Percentiles rank a stretch among this genome's conserved stretches.
Conservation (phyloP, 2,888 invertebrate species). For the Abrostola triplasia region DNA sequence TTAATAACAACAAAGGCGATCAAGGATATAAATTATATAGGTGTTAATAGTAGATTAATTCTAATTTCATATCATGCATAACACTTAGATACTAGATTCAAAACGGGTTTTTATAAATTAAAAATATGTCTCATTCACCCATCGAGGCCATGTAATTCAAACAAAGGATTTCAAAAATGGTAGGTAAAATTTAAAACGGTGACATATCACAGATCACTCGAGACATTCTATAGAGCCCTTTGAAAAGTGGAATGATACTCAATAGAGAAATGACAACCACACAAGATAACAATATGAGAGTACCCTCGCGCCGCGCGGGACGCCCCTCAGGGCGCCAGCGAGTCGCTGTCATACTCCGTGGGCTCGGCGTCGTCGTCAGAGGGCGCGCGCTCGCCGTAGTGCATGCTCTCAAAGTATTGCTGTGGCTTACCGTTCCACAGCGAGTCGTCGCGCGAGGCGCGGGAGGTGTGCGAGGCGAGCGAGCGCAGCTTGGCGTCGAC, state of each 20-base stretch:
- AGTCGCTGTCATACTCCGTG: constrained; percentile 75
- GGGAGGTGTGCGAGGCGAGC: constrained; percentile 72
- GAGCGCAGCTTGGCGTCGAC: constrained; percentile 59
- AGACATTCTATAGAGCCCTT: constrained; percentile 53
- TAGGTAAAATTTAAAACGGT: constrained; percentile 51
- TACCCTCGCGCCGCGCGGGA: not conserved
- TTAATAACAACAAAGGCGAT: constrained; percentile 23
- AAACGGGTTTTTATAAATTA: constrained; percentile 31
- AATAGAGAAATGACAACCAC: constrained; percentile 30
- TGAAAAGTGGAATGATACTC: constrained; percentile 59
- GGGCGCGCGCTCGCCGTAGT: constrained; percentile 76
- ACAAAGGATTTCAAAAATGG: constrained; percentile 40
- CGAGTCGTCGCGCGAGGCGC: constrained; percentile 79
- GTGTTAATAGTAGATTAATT: constrained; percentile 28
- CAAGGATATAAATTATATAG: constrained; percentile 35
- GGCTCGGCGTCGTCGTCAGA: constrained; percentile 40
- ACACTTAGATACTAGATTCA: constrained; percentile 34
- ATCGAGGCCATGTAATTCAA: constrained; percentile 38
- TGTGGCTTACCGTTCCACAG: constrained; percentile 87
- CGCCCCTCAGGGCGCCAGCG: constrained; percentile 64
- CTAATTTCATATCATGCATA: constrained; percentile 48
- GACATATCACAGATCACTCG: constrained; percentile 74
- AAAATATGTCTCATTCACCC: constrained; percentile 41
- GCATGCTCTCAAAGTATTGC: constrained; percentile 91
- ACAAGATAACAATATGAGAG: constrained; percentile 6